phyloP scores from a whole-genome alignment of 2,888 invertebrate species.

The Melipona beecheii region DNA sequence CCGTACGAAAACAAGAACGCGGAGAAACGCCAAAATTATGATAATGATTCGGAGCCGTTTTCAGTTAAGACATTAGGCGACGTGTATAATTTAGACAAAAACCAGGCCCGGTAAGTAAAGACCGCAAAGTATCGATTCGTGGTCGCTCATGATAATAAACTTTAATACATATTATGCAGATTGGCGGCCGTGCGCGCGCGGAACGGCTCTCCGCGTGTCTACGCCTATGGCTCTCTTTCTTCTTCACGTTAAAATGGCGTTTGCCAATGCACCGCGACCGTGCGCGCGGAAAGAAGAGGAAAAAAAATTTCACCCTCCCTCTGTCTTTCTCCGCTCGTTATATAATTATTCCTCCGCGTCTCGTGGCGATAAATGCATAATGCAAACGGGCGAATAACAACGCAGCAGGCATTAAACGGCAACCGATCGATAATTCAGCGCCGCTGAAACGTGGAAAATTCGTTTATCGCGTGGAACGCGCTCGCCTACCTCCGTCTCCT shows the following conservation, averaged over 20 bases:
- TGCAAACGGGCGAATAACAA: constrained; percentile 25
- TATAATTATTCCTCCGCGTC: constrained; percentile 41
- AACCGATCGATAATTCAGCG: constrained; percentile 40
- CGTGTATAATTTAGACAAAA: constrained; percentile 82
- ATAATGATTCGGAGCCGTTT: constrained; percentile 82
- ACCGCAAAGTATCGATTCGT: constrained; percentile 69
- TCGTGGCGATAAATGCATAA: constrained; percentile 38
- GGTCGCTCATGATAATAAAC: constrained; percentile 78
- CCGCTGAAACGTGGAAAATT: constrained; percentile 23
- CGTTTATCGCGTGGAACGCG: constrained; percentile 29
- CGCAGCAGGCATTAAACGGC: constrained; percentile 35
- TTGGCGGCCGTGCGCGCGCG: constrained; percentile 46
- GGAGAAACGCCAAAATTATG: constrained; percentile 82
- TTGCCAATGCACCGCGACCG: constrained; percentile 53
- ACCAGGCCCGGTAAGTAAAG: constrained; percentile 78
- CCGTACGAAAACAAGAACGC: constrained; percentile 73
- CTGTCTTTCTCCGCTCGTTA: not conserved
- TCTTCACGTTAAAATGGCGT: constrained; percentile 34
- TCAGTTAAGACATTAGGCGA: constrained; percentile 84
- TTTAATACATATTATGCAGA: constrained; percentile 81
- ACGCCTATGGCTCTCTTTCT: constrained; percentile 52
- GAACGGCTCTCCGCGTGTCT: constrained; percentile 20
- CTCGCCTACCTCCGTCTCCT: no score
- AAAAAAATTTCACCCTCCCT: constrained; percentile 24
- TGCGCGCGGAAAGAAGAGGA: constrained; percentile 17